These are phyloP conservation scores for Scaptomyza pallida DNA, from an alignment of 1,140 invertebrate species.

Conservation along the genomic window DNA sequence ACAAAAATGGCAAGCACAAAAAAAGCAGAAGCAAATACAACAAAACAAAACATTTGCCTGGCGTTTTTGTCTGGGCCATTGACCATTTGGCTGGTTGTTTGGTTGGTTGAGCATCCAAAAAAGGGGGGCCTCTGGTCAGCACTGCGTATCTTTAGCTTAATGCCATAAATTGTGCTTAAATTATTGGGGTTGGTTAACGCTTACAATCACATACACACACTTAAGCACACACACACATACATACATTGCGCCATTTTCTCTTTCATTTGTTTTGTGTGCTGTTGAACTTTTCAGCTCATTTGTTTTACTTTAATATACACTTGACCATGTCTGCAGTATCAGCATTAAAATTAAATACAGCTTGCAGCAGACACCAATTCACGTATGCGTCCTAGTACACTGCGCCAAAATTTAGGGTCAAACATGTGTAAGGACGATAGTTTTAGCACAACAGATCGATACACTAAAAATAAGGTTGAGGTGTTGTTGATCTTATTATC, in stretches of 20 bases:
- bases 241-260: conserved; percentile 51
- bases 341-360: neutral
- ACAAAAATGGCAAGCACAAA: conserved; percentile 23
- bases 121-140: conserved; percentile 40
- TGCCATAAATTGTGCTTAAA: conserved; percentile 82
- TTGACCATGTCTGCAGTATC: conserved; percentile 34
- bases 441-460: too few relatives aligned
- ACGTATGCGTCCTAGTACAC: too few relatives aligned
- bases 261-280: conserved; percentile 50
- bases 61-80: conserved; percentile 58
- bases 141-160: conserved; percentile 75
- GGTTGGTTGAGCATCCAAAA: neutral
- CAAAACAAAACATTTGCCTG: conserved; percentile 65
- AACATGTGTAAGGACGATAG: too few relatives aligned
- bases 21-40: conserved; percentile 22
- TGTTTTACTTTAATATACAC: conserved; percentile 60
- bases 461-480: too few relatives aligned
- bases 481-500: too few relatives aligned
- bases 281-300: conserved; percentile 63
- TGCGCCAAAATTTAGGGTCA: too few relatives aligned
- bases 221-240: neutral
- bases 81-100: conserved; percentile 39
- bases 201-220: conserved; percentile 11
- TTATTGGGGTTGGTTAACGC: conserved; percentile 80
- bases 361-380: too few relatives aligned